Evolutionary conservation across 1,140 invertebrate species (phyloP).

Genomic region (Drosophila ironensis): DNA sequence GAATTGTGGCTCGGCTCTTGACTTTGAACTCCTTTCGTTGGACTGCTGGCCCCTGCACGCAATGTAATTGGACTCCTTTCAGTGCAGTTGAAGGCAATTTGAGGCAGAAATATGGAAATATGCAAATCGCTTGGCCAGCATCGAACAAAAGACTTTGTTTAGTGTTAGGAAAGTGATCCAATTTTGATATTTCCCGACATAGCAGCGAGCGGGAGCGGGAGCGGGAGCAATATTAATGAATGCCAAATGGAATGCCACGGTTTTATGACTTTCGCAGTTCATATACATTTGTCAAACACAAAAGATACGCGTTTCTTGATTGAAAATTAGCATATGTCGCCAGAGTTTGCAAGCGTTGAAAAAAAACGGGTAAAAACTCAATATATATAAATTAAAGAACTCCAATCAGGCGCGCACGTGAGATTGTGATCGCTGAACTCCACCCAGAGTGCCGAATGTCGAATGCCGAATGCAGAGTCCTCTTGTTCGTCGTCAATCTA

Average conservation of each 20-base stretch:
- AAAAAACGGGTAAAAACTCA: background rate
- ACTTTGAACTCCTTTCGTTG: slow-evolving; percentile 60
- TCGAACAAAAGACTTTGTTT: slow-evolving; percentile 64
- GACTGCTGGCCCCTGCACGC: slow-evolving; percentile 38
- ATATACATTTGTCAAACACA: slow-evolving; percentile 29
- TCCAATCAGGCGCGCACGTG: background rate
- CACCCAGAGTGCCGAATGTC: slow-evolving; percentile 6
- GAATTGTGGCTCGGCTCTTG: slow-evolving; percentile 65
- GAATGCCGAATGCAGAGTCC: no score
- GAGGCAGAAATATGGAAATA: slow-evolving; percentile 67
- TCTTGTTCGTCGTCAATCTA: slow-evolving; percentile 22
- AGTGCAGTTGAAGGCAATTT: slow-evolving; percentile 51
- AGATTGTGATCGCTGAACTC: slow-evolving; percentile 14
- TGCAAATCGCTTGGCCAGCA: slow-evolving; percentile 65
- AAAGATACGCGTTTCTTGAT: slow-evolving; percentile 9
- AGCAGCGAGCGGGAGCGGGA: no score
- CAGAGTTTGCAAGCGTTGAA: slow-evolving; percentile 2
- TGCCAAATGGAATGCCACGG: background rate
- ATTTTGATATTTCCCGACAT: background rate
- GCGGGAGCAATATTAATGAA: slow-evolving; percentile 17
- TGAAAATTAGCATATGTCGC: slow-evolving; percentile 33
- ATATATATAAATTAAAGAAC: background rate
- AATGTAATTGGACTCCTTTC: slow-evolving; percentile 62
- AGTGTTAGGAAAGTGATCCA: slow-evolving; percentile 20
- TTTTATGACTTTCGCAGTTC: slow-evolving; percentile 34